Base-by-base conservation (phyloP, 35 echinoderm and acorn worm species). In the Heliocidaris tuberculata region DNA sequence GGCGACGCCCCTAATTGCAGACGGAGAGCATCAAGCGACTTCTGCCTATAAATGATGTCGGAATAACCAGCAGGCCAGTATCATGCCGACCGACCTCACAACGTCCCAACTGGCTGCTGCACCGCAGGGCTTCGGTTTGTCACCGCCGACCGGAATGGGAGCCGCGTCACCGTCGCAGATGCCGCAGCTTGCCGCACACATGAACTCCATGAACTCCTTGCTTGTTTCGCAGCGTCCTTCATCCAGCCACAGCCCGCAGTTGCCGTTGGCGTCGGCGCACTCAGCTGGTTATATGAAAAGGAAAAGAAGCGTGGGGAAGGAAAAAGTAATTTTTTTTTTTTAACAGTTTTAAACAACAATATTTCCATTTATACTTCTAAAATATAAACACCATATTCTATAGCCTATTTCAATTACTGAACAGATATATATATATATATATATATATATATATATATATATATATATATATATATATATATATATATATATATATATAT, bases 141-240 rank as follows among this genome's bases (percentile, higher is more conserved):
- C n/a, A 30, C 13, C 90, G 47, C 48, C 90, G 12, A 6, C 48
- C 13, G 90, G 90, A 15, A 92, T 48, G 13, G 90, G 90, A 27
- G 90, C 90, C 47, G 50, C 49, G 24, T 92, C 90, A 30, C 90
- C 90, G 0, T 92, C 90, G 90, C 90, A 92, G 49, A 92, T 30
- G 11, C 48, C 90, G 90, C 90, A 92, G 90, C 90, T 92, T 2
- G 90, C 90, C 47, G 90, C 31, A 92, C 90, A 92, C 90, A 56
- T 92, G 9, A 30, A 19, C 1, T 48, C 48, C 90, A 92, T 92
- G 90, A 47, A 92, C 13, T 56, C n/a, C 48, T 31, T 30, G 50
- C 48, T 92, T 56, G 31, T 48, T 19, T 92, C 90, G 29, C 90
- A 92, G 27, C 9, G 31, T 19, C 90, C 90, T 50, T 56, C 49